Evolutionary conservation across 2,888 invertebrate species (phyloP).

Genomic region (Osedax frankpressi): DNA sequence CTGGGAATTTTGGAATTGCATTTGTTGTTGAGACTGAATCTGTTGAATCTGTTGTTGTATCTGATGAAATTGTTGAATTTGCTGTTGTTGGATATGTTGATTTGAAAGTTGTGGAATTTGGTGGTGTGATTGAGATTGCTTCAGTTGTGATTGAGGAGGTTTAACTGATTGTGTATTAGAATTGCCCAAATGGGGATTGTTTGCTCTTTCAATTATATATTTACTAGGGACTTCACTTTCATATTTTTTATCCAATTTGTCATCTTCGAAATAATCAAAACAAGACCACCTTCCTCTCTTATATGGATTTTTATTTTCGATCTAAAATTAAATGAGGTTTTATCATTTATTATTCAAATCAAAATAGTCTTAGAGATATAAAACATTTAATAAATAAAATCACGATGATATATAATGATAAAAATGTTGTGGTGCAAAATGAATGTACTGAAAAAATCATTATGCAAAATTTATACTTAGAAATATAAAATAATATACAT

Average conservation of each 20-base stretch:
- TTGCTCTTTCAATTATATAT: neutral
- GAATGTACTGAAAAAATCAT: no score
- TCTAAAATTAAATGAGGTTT: conserved; percentile 53
- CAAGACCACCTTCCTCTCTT: conserved; percentile 83
- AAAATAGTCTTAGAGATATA: no score
- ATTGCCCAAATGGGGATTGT: neutral
- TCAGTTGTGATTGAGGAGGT: neutral
- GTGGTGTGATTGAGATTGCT: neutral
- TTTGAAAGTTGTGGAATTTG: neutral
- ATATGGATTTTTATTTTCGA: conserved; percentile 85
- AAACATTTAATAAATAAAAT: no score
- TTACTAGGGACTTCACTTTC: neutral
- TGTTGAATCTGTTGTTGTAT: neutral
- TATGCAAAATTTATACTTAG: no score
- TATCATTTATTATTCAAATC: no score
- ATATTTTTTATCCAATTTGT: neutral
- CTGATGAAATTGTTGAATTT: neutral
- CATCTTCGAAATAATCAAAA: conserved; percentile 70
- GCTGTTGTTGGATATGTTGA: neutral
- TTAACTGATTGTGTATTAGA: neutral
- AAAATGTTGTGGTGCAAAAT: no score
- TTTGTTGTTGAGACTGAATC: no score
- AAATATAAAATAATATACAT: no score
- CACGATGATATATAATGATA: no score
- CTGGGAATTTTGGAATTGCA: no score